Evolutionary conservation across 2,888 invertebrate genomes (phyloP).

Genomic region (Zootermopsis nevadensis): DNA sequence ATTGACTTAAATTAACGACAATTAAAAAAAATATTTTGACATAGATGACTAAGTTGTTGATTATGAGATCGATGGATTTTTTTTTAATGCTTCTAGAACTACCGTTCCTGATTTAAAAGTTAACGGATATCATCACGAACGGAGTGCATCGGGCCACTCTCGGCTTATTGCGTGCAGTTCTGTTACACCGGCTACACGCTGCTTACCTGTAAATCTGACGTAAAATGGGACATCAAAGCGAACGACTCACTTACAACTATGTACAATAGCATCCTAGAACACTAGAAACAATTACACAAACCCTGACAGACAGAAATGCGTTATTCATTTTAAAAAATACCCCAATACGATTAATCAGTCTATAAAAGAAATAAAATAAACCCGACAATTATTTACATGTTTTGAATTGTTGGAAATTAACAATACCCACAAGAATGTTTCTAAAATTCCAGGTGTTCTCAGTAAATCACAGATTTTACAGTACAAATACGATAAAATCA

Average conservation of each 20-base stretch:
- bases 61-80: constrained; percentile 52
- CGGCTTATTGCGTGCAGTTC: neutral
- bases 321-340: constrained; percentile 12
- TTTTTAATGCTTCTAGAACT: constrained; percentile 19
- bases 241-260: neutral
- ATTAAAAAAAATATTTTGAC: constrained; percentile 48
- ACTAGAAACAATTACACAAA: neutral
- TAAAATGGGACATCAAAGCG: neutral
- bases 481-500: neutral
- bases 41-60: constrained; percentile 51
- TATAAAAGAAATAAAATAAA: neutral
- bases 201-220: neutral
- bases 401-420: neutral
- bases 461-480: constrained; percentile 10
- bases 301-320: neutral
- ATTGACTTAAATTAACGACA: constrained; percentile 46
- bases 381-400: neutral
- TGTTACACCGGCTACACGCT: neutral
- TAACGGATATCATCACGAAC: neutral
- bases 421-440: neutral
- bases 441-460: constrained; percentile 8
- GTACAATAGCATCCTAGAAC: neutral
- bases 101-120: neutral
- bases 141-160: neutral
- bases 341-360: neutral